Base-by-base conservation (phyloP, 2,888 invertebrate genomes). In the Acanthosepion esculentum region DNA sequence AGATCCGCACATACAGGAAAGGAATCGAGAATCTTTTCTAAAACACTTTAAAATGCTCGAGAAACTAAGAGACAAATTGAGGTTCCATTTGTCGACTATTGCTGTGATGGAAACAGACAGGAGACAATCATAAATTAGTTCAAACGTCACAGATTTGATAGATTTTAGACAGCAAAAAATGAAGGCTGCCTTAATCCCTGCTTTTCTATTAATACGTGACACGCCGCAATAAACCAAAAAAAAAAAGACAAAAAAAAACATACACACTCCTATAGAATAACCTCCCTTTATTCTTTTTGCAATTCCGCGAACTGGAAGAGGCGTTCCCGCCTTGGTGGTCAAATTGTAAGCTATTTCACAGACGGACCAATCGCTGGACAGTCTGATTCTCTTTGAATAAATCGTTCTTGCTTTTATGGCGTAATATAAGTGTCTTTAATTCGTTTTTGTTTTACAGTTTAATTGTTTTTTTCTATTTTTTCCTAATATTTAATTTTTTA, bases 141-240 rank as follows among this genome's bases (percentile, higher is more conserved):
- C 12, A n/a, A 33, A 78, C n/a, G 78, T 78, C 78, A 78, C 78
- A 78, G n/a, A 78, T 78, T 78, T 78, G 78, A 78, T 78, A 78
- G 78, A 78, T 78, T 78, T 78, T 78, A 78, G 78, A 78, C 78
- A 78, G 78, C 10, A 78, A 78, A 78, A 78, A 78, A 78, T 78
- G 78, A 78, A 78, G 78, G 78, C 33, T 78, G 78, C n/a, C 78
- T 78, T 78, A 78, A 78, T 78, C 78, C n/a, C 78, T 12, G 78
- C 78, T n/a, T 78, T 78, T 78, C 78, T 78, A 78, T 78, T 78
- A 78, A 78, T 78, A 78, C 78, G 78, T 78, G 78, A 78, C 78
- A 78, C 78, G 78, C n/a, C 33, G 33, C 12, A 78, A 78, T 78
- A 78, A n/a, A 78, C 0, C 55, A 55, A 55, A 55, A 15, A 55